Evolutionary conservation across 2,113 vertebrate species (phyloP).

Genomic region (Tupaia tana): DNA sequence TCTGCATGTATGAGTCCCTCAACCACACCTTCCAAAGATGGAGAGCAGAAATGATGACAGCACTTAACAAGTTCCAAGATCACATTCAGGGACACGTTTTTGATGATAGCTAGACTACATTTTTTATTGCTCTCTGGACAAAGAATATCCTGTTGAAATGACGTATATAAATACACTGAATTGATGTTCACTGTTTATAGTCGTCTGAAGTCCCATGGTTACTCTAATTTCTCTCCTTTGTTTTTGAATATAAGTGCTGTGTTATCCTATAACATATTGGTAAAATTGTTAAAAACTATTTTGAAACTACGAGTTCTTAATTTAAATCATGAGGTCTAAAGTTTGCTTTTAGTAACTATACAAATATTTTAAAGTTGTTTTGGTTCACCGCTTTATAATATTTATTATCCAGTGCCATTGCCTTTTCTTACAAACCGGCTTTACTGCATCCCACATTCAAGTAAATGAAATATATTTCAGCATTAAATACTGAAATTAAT

Average conservation of each 20-base stretch:
- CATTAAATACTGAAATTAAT: too few relatives aligned
- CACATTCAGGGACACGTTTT: slow-evolving; percentile 15
- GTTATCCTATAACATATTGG: slow-evolving; percentile 67
- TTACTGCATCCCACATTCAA: slow-evolving; percentile 62
- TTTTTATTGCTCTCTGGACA: slow-evolving; percentile 59
- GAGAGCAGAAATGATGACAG: slow-evolving; percentile 40
- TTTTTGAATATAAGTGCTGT: slow-evolving; percentile 62
- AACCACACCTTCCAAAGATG: slow-evolving; percentile 21
- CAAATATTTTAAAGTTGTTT: slow-evolving; percentile 68
- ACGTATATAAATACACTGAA: slow-evolving; percentile 50
- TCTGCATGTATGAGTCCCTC: slow-evolving; percentile 45
- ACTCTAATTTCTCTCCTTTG: slow-evolving; percentile 67
- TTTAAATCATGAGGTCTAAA: slow-evolving; percentile 72
- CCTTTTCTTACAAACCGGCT: slow-evolving; percentile 67
- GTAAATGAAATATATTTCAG: slow-evolving; percentile 21
- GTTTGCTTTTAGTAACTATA: slow-evolving; percentile 52
- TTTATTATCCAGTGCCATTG: slow-evolving; percentile 73
- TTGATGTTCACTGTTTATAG: slow-evolving; percentile 51
- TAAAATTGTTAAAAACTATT: slow-evolving; percentile 65
- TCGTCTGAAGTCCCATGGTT: slow-evolving; percentile 61
- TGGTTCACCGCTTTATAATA: slow-evolving; percentile 54
- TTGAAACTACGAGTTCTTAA: slow-evolving; percentile 65
- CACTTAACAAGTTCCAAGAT: neutral
- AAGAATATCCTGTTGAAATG: slow-evolving; percentile 44
- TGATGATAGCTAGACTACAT: slow-evolving; percentile 3